A percentile compares a stretch with the other conserved stretches of the same genome.
phyloP scores from a whole-genome alignment of 2,888 invertebrate species.

The Apomyelois bistriatella region DNA sequence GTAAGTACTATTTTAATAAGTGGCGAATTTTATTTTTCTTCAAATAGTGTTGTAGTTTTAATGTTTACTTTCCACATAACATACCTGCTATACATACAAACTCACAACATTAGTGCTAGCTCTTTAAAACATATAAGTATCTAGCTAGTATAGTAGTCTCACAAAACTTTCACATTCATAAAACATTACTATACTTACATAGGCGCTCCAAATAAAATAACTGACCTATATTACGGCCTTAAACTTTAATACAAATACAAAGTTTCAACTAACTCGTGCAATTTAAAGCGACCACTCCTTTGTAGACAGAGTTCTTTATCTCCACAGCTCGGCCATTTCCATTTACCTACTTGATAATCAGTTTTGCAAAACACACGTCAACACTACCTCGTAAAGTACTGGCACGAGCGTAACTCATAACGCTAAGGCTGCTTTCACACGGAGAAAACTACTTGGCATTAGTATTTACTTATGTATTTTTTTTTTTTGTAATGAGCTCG shows the following conservation, averaged over 20 bases:
- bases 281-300: constrained; percentile 17
- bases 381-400: constrained; percentile 17
- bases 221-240: not conserved
- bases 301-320: constrained; percentile 19
- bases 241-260: not conserved
- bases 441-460: not conserved
- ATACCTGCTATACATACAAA: too few relatives aligned
- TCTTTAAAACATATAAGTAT: too few relatives aligned
- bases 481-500: not conserved
- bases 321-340: constrained; percentile 6
- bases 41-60: too few relatives aligned
- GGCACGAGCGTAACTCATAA: constrained; percentile 18
- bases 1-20: too few relatives aligned
- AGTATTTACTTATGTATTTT: not conserved
- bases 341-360: constrained; percentile 16
- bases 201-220: not conserved
- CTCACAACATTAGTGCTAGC: too few relatives aligned
- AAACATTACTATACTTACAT: too few relatives aligned
- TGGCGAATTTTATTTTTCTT: too few relatives aligned
- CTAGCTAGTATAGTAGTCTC: too few relatives aligned
- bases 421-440: not conserved
- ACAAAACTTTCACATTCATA: too few relatives aligned
- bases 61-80: too few relatives aligned
- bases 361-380: constrained; percentile 21
- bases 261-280: not conserved